Base-by-base conservation (phyloP, 53 echinoderm and acorn worm genomes). In the Astropecten irregularis region DNA sequence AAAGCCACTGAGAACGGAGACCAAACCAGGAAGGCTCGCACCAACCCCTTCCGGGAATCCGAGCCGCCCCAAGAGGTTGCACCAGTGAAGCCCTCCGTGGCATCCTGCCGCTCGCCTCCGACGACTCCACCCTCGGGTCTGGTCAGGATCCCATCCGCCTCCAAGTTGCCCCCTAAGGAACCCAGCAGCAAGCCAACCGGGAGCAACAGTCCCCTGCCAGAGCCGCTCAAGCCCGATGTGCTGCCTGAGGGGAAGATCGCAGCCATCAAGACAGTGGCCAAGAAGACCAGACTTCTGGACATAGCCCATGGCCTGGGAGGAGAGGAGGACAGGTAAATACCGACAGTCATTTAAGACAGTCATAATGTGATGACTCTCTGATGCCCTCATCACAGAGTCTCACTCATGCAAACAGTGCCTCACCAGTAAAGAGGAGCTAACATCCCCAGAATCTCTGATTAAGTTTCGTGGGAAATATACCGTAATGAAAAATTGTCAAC, bases 181-280 rank as follows among this genome's bases (percentile, higher is more conserved):
- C 88, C 88, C 1, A 82, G 82, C 2, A 59, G 77, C 2, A 40
- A 40, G 23, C 1, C 14, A 38, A 10, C 23, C 21, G 23, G 26
- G 40, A 13, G 32, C 38, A 64, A 14, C 35, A 29, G 16, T 2
- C 51, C 66, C 15, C 86, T 92, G 35, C 92, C 92, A 6, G 92
- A 92, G 50, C 92, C 92, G 27, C 63, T 92, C 69, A 86, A 92
- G 84, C 92, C 92, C 0, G 66, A 85, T 6, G 83, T 92, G 23
- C 54, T 89, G 2, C 89, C 83, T 20, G 89, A 89, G 83, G 92
- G 74, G 32, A 92, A 92, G 83, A 92, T 92, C 50, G 92, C 92
- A 44, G 92, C 92, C 40, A 92, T 92, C 82, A 92, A 89, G 88
- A 69, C 58, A 19, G 84, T 83, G 42, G 68, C 77, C 32, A 87